phyloP scores from a whole-genome alignment of 1,140 invertebrate species.

The Rhopalosiphum maidis region DNA sequence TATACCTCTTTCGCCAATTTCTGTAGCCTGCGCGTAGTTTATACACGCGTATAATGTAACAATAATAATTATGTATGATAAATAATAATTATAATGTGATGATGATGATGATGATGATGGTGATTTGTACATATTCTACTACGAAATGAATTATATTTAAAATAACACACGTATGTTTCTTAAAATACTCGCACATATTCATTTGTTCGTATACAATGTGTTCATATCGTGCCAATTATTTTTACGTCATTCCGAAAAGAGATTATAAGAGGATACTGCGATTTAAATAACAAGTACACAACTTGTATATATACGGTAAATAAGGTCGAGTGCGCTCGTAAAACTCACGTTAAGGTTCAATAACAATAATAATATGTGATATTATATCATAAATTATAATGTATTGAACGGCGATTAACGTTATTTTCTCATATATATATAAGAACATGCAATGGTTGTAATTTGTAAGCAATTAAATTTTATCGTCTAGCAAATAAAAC shows the following conservation, averaged over 20 bases:
- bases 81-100: not conserved
- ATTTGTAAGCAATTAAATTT: not conserved
- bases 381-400: conserved; percentile 2
- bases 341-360: not conserved
- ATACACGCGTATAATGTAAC: not conserved
- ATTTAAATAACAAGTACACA: not conserved
- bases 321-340: not conserved
- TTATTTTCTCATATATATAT: not conserved
- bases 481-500: not conserved
- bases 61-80: not conserved
- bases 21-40: not conserved
- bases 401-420: not conserved
- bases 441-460: not conserved
- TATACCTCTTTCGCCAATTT: not conserved
- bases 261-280: not conserved
- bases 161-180: not conserved
- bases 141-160: not conserved
- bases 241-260: not conserved
- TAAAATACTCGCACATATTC: not conserved
- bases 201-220: not conserved
- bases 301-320: not conserved
- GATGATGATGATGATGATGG: not conserved
- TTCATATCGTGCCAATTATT: conserved; percentile 32
- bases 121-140: not conserved
- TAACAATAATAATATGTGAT: not conserved